Conservation (phyloP, 2,113 vertebrate species). For the Symphodus melops region DNA sequence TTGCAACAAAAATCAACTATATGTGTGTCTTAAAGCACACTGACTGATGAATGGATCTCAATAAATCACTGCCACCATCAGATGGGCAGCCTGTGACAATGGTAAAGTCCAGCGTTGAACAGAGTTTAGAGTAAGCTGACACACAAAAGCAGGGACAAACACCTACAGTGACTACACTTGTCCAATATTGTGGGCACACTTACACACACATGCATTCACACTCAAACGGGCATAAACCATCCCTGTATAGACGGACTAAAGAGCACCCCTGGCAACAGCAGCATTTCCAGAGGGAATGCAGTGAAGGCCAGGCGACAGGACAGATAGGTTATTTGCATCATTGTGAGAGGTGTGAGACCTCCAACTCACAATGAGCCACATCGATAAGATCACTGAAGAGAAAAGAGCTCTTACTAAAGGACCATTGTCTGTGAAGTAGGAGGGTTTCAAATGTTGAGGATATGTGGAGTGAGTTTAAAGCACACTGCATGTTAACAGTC, state of each 20-base stretch:
- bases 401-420: constrained; percentile 38
- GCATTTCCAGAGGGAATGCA: constrained; percentile 56
- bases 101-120: constrained; percentile 50
- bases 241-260: constrained; percentile 44
- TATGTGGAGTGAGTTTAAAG: constrained; percentile 21
- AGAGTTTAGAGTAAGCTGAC: constrained; percentile 26
- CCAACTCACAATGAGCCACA: constrained; percentile 66
- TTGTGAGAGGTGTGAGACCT: constrained; percentile 59
- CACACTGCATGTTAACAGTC: constrained; percentile 21
- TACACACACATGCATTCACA: constrained; percentile 24
- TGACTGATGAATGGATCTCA: constrained; percentile 61
- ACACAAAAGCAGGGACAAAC: constrained; percentile 45
- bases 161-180: constrained; percentile 6
- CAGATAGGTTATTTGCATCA: constrained; percentile 59
- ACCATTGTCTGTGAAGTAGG: constrained; percentile 54
- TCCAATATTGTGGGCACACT: neutral
- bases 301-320: constrained; percentile 57
- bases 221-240: constrained; percentile 48
- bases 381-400: constrained; percentile 68
- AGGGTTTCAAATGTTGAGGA: constrained; percentile 21
- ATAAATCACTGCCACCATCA: constrained; percentile 69
- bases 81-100: constrained; percentile 22
- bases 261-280: constrained; percentile 55
- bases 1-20: constrained; percentile 59
- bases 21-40: constrained; percentile 20